A percentile compares a stretch with the other conserved stretches of the same genome.
Evolutionary conservation across 2,797 vertebrate genomes (phyloP).

Genomic region (Muscicapa striata): DNA sequence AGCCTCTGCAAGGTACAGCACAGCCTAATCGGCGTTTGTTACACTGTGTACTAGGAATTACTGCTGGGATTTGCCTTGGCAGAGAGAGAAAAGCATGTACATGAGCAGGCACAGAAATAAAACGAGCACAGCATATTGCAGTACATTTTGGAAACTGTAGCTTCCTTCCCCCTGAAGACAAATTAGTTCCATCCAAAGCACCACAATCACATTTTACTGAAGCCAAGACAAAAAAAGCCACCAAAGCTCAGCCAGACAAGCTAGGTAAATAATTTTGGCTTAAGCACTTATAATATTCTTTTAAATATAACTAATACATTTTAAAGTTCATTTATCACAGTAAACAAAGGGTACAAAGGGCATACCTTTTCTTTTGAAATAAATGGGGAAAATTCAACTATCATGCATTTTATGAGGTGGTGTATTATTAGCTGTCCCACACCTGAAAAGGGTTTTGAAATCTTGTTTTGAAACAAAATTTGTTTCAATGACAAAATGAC

Average conservation of each 20-base stretch:
- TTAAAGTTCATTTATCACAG: background rate
- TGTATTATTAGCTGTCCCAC: background rate
- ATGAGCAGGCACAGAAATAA: slow-evolving; percentile 10
- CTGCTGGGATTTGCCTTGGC: slow-evolving; percentile 52
- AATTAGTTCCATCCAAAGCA: background rate
- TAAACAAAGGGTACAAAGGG: background rate
- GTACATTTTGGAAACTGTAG: background rate
- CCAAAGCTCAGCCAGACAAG: background rate
- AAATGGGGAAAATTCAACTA: background rate
- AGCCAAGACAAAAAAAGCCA: background rate
- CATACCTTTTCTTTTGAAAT: background rate
- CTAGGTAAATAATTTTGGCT: background rate
- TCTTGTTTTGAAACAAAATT: too few species aligned
- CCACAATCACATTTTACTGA: background rate
- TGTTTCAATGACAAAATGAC: too few species aligned
- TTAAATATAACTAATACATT: background rate
- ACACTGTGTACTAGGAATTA: slow-evolving; percentile 25
- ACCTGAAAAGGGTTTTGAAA: background rate
- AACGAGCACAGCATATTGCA: background rate
- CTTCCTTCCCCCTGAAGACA: background rate
- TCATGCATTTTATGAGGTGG: background rate
- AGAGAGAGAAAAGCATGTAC: background rate
- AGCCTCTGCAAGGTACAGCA: background rate
- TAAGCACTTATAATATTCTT: background rate
- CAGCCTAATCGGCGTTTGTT: background rate